Percentiles rank a stretch among this genome's conserved stretches.
Conservation (phyloP, 2,797 vertebrate genomes). For the Mus spretus region DNA sequence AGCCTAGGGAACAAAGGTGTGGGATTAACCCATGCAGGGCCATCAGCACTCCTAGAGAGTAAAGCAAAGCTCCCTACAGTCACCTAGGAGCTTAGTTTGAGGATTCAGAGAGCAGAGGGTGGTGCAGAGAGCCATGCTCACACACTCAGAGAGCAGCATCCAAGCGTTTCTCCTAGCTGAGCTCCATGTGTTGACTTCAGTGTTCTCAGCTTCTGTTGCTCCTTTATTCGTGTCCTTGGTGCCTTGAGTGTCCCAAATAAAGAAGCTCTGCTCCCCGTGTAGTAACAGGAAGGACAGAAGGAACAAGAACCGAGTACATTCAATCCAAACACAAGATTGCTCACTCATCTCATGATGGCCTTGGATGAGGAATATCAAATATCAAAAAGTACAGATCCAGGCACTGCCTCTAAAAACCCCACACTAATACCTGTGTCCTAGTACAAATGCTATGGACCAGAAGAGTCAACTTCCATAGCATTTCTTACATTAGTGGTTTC, state of each 20-base stretch:
- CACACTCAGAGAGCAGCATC: neutral
- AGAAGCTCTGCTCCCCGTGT: neutral
- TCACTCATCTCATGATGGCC: neutral
- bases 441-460: neutral
- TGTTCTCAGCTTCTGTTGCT: too few relatives aligned
- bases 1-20: too few relatives aligned
- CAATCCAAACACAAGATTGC: neutral
- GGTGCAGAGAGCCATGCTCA: neutral
- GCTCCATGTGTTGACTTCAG: neutral
- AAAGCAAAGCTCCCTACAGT: neutral
- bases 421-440: neutral
- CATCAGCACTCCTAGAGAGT: neutral
- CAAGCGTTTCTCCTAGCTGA: rapidly evolving
- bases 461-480: neutral
- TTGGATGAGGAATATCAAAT: neutral
- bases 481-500: neutral
- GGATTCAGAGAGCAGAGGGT: neutral
- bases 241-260: neutral
- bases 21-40: neutral
- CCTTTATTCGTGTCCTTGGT: neutral
- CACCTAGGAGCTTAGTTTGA: neutral
- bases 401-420: neutral
- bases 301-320: neutral
- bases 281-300: neutral
- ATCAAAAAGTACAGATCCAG: neutral